Evolutionary conservation across 2,113 vertebrate species (phyloP).

Genomic region (Leucopternis melanops): DNA sequence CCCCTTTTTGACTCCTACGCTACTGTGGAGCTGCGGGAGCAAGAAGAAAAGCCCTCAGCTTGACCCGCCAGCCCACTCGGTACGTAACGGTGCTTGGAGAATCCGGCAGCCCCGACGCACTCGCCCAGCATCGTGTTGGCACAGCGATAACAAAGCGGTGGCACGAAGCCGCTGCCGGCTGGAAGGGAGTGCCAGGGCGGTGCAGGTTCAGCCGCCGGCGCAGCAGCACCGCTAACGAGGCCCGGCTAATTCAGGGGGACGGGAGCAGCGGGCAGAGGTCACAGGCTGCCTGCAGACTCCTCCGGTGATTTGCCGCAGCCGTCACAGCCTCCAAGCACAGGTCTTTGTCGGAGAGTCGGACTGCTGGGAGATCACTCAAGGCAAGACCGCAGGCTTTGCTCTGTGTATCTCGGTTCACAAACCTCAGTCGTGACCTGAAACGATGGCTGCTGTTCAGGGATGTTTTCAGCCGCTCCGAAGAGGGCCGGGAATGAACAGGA

Average conservation of each 20-base stretch:
- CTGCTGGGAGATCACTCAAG: background rate
- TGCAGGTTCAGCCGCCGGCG: background rate
- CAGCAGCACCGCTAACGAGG: background rate
- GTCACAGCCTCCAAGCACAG: accelerated
- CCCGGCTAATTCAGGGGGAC: background rate
- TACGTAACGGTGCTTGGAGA: background rate
- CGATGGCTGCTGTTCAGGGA: background rate
- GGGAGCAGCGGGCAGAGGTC: background rate
- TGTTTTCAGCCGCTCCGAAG: background rate
- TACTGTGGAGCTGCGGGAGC: background rate
- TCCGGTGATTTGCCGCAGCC: background rate
- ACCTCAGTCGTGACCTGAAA: background rate
- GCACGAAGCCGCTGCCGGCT: background rate
- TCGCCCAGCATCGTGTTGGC: background rate
- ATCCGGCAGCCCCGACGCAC: background rate
- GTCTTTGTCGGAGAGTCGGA: background rate
- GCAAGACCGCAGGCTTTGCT: background rate
- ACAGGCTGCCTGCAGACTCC: background rate
- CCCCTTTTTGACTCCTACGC: background rate
- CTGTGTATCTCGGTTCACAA: background rate
- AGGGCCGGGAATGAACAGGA: background rate
- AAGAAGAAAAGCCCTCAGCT: background rate
- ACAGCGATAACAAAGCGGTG: background rate
- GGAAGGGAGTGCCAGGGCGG: background rate
- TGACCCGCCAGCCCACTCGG: background rate